Evolutionary conservation across 2,797 vertebrate species (phyloP).

Genomic region (Clamator glandarius): DNA sequence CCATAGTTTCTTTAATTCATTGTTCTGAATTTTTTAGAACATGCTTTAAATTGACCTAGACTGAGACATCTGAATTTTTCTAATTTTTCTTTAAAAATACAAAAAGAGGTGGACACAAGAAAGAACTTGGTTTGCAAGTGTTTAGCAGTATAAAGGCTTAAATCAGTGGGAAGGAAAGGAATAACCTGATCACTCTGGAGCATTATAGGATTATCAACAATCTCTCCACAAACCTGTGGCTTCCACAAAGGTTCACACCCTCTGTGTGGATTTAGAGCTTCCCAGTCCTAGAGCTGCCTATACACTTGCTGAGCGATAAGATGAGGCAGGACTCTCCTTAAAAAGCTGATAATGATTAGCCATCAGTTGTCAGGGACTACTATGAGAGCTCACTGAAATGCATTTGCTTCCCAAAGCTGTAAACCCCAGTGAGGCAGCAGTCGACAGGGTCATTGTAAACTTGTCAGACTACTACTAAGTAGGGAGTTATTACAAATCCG

Average conservation of each 20-base stretch:
- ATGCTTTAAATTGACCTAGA: background rate
- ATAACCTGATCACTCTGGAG: background rate
- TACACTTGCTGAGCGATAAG: background rate
- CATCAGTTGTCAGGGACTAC: background rate
- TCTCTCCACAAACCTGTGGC: background rate
- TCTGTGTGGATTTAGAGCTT: background rate
- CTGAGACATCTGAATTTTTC: background rate
- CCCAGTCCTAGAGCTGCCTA: background rate
- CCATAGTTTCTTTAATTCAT: background rate
- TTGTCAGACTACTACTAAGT: background rate
- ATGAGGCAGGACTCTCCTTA: background rate
- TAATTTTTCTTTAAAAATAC: background rate
- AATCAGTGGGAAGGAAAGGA: background rate
- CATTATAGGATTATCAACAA: background rate
- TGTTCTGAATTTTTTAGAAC: background rate
- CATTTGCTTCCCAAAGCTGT: background rate
- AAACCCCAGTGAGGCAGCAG: background rate
- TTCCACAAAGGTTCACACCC: background rate
- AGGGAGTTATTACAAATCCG: background rate
- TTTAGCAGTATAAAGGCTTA: background rate
- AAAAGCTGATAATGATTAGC: background rate
- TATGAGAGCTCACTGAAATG: background rate
- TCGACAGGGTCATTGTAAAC: background rate
- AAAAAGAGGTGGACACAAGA: background rate
- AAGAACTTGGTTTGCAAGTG: background rate